phyloP scores from a whole-genome alignment of 2,888 invertebrate species.

The Drosophila niveifrons region DNA sequence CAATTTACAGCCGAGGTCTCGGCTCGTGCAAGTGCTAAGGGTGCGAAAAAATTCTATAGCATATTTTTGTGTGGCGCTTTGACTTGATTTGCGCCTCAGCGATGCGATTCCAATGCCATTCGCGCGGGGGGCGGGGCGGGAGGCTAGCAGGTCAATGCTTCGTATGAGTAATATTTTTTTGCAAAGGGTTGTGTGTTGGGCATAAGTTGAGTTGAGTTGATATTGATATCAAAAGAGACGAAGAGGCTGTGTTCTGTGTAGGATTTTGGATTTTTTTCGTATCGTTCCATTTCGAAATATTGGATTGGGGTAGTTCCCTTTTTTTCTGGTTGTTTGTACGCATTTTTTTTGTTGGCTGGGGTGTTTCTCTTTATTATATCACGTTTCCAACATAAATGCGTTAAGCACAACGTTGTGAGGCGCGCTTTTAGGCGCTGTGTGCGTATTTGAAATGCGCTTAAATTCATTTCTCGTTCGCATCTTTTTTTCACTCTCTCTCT shows the following conservation, averaged over 20 bases:
- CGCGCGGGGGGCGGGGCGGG: too few species aligned
- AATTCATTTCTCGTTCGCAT: conserved; percentile 61
- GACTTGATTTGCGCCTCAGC: conserved; percentile 57
- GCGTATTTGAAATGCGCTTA: conserved; percentile 77
- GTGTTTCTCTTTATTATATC: conserved; percentile 77
- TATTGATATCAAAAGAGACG: conserved; percentile 69
- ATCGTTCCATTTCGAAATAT: conserved; percentile 22
- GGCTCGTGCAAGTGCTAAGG: conserved; percentile 57
- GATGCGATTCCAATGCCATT: not conserved
- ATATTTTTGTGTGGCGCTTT: conserved; percentile 63
- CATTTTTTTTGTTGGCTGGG: conserved; percentile 25
- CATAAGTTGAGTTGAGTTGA: conserved; percentile 56
- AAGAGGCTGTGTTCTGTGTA: conserved; percentile 25
- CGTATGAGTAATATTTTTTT: conserved; percentile 74
- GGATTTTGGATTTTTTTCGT: conserved; percentile 56
- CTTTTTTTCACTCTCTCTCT: conserved; percentile 32
- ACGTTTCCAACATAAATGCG: conserved; percentile 81
- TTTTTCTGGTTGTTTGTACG: not conserved
- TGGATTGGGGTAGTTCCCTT: conserved; percentile 34
- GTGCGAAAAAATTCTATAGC: conserved; percentile 72
- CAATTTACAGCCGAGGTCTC: conserved; percentile 65
- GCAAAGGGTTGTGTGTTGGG: conserved; percentile 61
- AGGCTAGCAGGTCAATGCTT: conserved; percentile 39
- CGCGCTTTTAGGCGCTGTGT: conserved; percentile 61
- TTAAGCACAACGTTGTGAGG: conserved; percentile 67